These are phyloP conservation scores for Ceryle rudis DNA, from an alignment of 2,797 vertebrate species.

Conservation along the genomic window DNA sequence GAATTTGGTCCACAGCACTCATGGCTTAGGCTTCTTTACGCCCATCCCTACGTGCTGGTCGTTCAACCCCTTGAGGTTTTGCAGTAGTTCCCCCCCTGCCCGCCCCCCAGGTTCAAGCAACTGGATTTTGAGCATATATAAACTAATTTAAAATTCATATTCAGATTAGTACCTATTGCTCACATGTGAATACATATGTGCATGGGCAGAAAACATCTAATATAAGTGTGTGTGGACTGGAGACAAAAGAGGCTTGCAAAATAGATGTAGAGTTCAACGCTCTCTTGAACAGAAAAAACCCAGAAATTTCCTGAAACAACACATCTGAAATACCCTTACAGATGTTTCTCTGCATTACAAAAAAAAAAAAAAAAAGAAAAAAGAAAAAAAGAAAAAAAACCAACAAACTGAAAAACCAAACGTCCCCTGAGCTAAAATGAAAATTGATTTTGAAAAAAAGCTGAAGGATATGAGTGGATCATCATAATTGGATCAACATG, in stretches of 20 bases:
- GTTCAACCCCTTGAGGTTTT: not conserved
- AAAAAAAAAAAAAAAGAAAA: slow-evolving; percentile 40
- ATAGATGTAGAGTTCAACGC: not conserved
- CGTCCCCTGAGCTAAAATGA: slow-evolving; percentile 75
- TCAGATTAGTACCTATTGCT: not conserved
- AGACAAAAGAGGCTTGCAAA: slow-evolving; percentile 44
- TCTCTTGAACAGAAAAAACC: not conserved
- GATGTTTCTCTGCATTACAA: slow-evolving; percentile 71
- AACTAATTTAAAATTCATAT: not conserved
- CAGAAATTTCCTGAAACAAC: slow-evolving; percentile 75
- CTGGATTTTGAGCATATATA: not conserved
- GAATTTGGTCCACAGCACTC: accelerated
- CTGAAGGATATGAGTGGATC: slow-evolving; percentile 79
- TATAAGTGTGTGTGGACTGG: not conserved
- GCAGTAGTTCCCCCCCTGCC: not conserved
- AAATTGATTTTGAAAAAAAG: slow-evolving; percentile 80
- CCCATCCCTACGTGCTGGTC: not conserved
- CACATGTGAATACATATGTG: not conserved
- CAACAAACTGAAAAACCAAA: not conserved
- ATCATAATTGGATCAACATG: slow-evolving; percentile 82
- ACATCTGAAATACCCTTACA: slow-evolving; percentile 68
- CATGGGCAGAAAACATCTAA: not conserved
- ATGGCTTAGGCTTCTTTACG: not conserved
- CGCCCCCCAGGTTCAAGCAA: not conserved
- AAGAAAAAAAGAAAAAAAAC: slow-evolving; percentile 23